Percentiles rank a stretch among this genome's conserved stretches.
Evolutionary conservation across 2,113 vertebrate species (phyloP).

Genomic region (Leucopsar rothschildi): DNA sequence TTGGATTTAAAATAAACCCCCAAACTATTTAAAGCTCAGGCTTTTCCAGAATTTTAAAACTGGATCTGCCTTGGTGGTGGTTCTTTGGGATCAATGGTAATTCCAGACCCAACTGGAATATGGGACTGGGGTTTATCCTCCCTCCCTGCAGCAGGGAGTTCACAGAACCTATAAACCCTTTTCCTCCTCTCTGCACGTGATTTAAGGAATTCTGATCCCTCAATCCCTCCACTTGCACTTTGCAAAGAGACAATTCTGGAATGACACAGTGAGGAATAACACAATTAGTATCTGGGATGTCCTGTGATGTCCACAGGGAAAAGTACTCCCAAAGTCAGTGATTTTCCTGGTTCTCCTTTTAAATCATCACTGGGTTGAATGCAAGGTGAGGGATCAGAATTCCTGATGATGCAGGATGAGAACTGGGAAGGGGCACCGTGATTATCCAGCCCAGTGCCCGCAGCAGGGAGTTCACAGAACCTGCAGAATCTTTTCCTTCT

Average conservation of each 20-base stretch:
- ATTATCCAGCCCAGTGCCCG: not conserved
- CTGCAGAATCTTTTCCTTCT: not conserved
- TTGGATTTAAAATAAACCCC: not conserved
- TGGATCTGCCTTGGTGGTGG: not conserved
- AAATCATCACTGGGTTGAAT: not conserved
- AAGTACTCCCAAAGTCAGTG: rapidly evolving
- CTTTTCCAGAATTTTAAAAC: not conserved
- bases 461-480: not conserved
- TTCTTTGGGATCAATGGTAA: not conserved
- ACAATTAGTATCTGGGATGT: not conserved
- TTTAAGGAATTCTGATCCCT: too few relatives aligned
- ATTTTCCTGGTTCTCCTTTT: not conserved
- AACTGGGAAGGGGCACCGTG: not conserved
- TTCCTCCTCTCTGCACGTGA: not conserved
- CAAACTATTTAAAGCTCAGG: not conserved
- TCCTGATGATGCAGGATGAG: not conserved
- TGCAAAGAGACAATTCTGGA: not conserved
- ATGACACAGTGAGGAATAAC: not conserved
- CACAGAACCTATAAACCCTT: not conserved
- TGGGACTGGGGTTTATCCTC: not conserved
- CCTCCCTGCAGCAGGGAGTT: not conserved
- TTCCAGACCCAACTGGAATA: not conserved
- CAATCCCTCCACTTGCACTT: too few relatives aligned
- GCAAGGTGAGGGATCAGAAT: not conserved
- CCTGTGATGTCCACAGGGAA: not conserved